Conservation (phyloP, 2,888 invertebrate genomes). For the Embidobia sp. region DNA sequence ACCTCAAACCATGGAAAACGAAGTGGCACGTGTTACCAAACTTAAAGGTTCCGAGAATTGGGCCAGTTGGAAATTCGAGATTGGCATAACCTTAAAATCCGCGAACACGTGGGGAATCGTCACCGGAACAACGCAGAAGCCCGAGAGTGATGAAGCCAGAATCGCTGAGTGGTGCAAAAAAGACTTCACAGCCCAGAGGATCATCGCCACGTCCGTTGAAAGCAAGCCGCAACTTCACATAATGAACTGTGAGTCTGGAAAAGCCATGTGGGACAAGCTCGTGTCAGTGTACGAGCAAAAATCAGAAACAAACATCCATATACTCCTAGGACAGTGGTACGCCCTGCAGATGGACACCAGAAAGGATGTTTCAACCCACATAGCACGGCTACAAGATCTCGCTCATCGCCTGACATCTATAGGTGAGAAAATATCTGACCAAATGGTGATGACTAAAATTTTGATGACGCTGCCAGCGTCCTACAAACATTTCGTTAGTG, state of each 20-base stretch:
- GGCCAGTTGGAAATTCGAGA: conserved; percentile 50
- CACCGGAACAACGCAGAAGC: background rate
- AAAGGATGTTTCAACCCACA: conserved; percentile 65
- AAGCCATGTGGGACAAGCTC: conserved; percentile 72
- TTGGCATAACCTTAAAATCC: conserved; percentile 31
- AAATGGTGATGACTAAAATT: conserved; percentile 68
- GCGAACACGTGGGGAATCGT: conserved; percentile 22
- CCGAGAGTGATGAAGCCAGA: no score
- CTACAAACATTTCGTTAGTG: conserved; percentile 67
- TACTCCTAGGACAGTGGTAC: conserved; percentile 66
- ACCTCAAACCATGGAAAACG: conserved; percentile 5
- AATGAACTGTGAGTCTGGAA: conserved; percentile 68
- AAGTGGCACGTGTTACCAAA: background rate
- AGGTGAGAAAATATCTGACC: conserved; percentile 62
- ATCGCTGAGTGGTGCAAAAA: background rate
- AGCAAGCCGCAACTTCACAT: conserved; percentile 66
- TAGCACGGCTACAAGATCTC: conserved; percentile 65
- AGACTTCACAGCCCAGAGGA: background rate
- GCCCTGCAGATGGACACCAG: conserved; percentile 38
- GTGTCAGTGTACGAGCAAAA: conserved; percentile 70
- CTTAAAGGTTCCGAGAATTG: conserved; percentile 40
- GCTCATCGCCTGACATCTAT: conserved; percentile 51
- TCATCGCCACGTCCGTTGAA: conserved; percentile 62
- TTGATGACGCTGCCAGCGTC: conserved; percentile 63
- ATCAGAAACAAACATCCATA: conserved; percentile 67